Conservation (phyloP, 2,888 invertebrate species). For the Torymus aiolomorphi region DNA sequence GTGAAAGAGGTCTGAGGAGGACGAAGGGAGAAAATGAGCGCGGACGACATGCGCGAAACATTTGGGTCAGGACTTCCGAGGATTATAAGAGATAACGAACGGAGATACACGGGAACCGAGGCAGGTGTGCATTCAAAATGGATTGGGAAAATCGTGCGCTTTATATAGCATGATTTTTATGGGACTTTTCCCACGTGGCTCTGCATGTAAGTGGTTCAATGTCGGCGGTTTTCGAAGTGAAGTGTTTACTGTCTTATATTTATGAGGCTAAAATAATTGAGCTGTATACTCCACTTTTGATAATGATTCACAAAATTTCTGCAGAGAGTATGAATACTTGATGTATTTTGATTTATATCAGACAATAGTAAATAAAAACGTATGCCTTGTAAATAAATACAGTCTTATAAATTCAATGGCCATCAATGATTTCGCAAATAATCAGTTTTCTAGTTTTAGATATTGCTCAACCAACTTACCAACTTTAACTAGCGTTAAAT, state of each 20-base stretch:
- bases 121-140: neutral
- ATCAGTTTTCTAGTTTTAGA: too few species aligned
- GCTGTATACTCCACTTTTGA: too few species aligned
- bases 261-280: neutral
- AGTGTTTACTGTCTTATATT: slow-evolving; percentile 2
- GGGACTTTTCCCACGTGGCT: slow-evolving; percentile 20
- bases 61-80: slow-evolving; percentile 36
- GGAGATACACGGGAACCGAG: slow-evolving; percentile 4
- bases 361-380: too few species aligned
- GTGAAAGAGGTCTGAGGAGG: neutral
- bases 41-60: slow-evolving; percentile 13
- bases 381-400: too few species aligned
- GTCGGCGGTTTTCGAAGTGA: neutral
- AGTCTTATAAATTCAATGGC: too few species aligned
- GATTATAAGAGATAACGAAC: slow-evolving; percentile 42
- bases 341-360: too few species aligned
- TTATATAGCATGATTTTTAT: slow-evolving; percentile 2
- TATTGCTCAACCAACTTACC: too few species aligned
- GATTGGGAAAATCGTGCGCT: slow-evolving; percentile 32
- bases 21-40: slow-evolving; percentile 44
- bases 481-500: too few species aligned
- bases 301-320: too few species aligned
- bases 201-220: neutral
- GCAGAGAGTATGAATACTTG: too few species aligned
- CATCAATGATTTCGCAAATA: too few species aligned